Evolutionary conservation across 2,888 invertebrate species (phyloP).

Genomic region (Hypselothyrea guttata): DNA sequence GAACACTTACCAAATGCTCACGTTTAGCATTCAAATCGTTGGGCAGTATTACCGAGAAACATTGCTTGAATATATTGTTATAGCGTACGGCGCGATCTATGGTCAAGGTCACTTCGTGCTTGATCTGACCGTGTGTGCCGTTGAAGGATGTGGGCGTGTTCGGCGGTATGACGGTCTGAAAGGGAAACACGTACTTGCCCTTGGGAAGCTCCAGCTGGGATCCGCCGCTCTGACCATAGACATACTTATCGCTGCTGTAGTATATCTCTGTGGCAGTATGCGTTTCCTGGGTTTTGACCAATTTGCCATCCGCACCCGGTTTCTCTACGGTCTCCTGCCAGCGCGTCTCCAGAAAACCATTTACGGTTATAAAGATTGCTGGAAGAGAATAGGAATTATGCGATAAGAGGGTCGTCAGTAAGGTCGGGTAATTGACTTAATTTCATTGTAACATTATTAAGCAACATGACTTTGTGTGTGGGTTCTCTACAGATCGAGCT

Average conservation of each 20-base stretch:
- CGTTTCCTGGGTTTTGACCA: conserved; percentile 71
- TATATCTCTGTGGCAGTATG: conserved; percentile 79
- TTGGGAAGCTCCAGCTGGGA: conserved; percentile 87
- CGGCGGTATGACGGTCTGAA: conserved; percentile 85
- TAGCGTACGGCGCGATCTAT: conserved; percentile 93
- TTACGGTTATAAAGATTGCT: conserved; percentile 81
- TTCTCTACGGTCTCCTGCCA: conserved; percentile 80
- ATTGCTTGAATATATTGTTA: conserved; percentile 90
- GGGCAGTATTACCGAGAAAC: conserved; percentile 90
- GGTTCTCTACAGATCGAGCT: conserved; percentile 15
- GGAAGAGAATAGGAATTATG: neutral
- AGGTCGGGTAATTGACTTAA: conserved; percentile 49
- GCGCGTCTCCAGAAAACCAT: conserved; percentile 80
- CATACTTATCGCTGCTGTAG: conserved; percentile 78
- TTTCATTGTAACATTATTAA: conserved; percentile 48
- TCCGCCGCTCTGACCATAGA: conserved; percentile 83
- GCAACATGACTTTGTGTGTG: conserved; percentile 12
- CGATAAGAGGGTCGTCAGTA: neutral
- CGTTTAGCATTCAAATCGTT: conserved; percentile 90
- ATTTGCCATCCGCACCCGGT: conserved; percentile 77
- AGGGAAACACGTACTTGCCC: conserved; percentile 89
- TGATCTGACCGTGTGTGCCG: conserved; percentile 88
- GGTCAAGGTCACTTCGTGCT: conserved; percentile 89
- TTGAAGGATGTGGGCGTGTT: conserved; percentile 91
- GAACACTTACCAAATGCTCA: conserved; percentile 84